phyloP scores from a whole-genome alignment of 2,888 invertebrate species.

The Temnothorax ravouxi region DNA sequence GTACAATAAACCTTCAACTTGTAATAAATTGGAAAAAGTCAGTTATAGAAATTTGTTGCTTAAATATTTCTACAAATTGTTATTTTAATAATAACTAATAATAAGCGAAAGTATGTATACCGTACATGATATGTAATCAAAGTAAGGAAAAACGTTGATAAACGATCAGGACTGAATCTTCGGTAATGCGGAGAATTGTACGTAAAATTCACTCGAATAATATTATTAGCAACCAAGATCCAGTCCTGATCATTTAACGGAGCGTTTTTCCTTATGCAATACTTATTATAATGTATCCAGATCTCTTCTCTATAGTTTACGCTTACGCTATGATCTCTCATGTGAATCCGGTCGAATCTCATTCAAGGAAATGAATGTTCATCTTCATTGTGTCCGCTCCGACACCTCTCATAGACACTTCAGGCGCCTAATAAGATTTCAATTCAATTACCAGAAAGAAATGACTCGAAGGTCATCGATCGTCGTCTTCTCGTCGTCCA shows the following conservation, averaged over 20 bases:
- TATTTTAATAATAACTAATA: too few species aligned
- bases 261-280: too few species aligned
- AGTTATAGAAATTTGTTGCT: not conserved
- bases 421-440: constrained; percentile 43
- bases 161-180: too few species aligned
- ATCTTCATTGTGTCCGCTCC: not conserved
- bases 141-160: too few species aligned
- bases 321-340: not conserved
- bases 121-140: too few species aligned
- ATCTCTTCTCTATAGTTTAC: not conserved
- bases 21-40: not conserved
- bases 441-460: constrained; percentile 51
- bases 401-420: constrained; percentile 30
- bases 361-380: constrained; percentile 22
- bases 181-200: too few species aligned
- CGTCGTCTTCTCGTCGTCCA: constrained; percentile 17
- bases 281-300: not conserved
- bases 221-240: too few species aligned
- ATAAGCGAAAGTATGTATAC: too few species aligned
- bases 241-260: too few species aligned
- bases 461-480: constrained; percentile 45
- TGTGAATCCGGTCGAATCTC: not conserved
- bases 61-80: not conserved
- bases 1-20: not conserved
- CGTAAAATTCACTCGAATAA: too few species aligned